Evolutionary conservation across 2,888 invertebrate species (phyloP), one percentile per base, ranked within the genome.

Genomic region (Seira ritae): DNA sequence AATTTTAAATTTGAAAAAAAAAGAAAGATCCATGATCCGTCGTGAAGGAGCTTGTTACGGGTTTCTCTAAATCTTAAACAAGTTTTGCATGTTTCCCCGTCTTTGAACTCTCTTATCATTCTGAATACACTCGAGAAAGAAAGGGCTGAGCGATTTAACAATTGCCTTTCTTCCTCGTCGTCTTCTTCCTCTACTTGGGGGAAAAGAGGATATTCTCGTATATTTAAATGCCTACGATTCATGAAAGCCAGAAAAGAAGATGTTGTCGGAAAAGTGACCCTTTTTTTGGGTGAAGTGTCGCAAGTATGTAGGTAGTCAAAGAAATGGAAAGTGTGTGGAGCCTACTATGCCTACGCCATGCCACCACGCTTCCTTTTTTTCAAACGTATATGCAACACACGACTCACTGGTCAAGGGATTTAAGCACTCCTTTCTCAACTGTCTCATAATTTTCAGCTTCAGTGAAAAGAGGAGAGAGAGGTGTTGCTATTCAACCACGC

Each of bases 361-460:
- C 31, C 31, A 4, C 2, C 31, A 31, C 31, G 8, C 31, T 31
- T 31, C 31, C 31, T 42, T 42, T 37, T 15, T 42, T 71, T 81
- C 70, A 67, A 71, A 70, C 46, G 55, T 67, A 65, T 62, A 69
- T 55, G 37, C 31, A 31, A 31, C 65, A 22, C 19, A 70, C 79
- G 80, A 79, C 55, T 80, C 68, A 80, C 84, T 84, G 84, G 84
- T 80, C 84, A 84, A 84, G 79, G 84, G 84, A 84, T 84, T 84
- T 84, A 84, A 79, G 76, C 62, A 77, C 78, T 67, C 60, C 65
- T 83, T 74, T 75, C 73, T 69, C 83, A 80, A 80, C 79, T 84
- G 84, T 84, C 84, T 80, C 84, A 84, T 84, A 84, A 84, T 84
- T 84, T 84, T 84, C 84, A 80, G 84, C 84, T 80, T 84, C 79